Base-by-base conservation (phyloP, 2,113 vertebrate species). In the Lagopus muta region DNA sequence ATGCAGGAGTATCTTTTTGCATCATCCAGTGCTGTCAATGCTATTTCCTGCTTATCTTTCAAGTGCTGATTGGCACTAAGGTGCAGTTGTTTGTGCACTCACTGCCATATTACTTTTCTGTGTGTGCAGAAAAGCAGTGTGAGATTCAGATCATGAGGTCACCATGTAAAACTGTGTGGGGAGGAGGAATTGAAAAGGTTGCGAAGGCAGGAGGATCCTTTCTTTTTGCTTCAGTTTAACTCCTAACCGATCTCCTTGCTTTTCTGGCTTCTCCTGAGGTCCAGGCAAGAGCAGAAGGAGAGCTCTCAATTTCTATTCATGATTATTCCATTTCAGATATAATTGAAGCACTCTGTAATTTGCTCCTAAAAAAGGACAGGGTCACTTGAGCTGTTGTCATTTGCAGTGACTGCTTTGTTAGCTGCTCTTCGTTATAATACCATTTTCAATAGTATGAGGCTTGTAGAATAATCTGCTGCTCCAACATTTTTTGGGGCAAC, bases 331-430 rank as follows among this genome's bases (percentile, higher is more conserved):
- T 93, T 90, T 83, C 82, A 91, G 72, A 61, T 36, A 36, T 60
- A 86, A 40, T 65, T 89, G 79, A 77, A 83, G 69, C 62, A 6
- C 79, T 76, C 40, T 25, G 54, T 64, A 92, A 93, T 92, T 88
- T 77, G 25, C 60, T 91, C 65, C 82, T 76, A 80, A 71, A 88
- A 74, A 81, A 90, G 55, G 32, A 43, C 69, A 64, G 79, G 7
- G 43, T 67, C 82, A 71, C 82, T 94, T 88, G 88, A 94, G 91
- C 57, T 91, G 91, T 34, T 64, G 87, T 58, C 2, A 4, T 57
- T 82, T 2, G 0, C 64, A 40, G 75, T 0, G 6, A n/a, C 91
- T 83, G 52, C 85, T 94, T 83, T 88, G 85, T 50, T 87, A 67
- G 38, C 89, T 27, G 3, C 60, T 74, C 64, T 74, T 88, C 43